phyloP scores from a whole-genome alignment of 1,140 invertebrate genomes.

The Pogonomyrmex barbatus region DNA sequence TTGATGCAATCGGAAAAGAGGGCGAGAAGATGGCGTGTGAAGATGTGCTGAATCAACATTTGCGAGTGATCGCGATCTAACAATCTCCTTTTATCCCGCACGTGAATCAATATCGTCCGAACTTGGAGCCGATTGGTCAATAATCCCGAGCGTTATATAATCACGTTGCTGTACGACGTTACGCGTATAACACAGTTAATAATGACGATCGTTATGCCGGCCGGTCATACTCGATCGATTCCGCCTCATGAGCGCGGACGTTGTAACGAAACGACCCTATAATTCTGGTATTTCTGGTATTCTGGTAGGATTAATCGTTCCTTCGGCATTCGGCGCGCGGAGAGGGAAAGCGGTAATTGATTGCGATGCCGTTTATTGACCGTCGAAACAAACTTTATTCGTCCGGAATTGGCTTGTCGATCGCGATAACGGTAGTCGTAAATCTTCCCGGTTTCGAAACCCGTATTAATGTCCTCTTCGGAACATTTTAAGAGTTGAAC shows the following conservation, averaged over 20 bases:
- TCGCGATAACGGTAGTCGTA: conserved; percentile 43
- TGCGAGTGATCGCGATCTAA: conserved; percentile 38
- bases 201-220: conserved; percentile 49
- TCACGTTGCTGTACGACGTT: conserved; percentile 40
- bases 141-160: conserved; percentile 56
- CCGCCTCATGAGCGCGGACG: conserved; percentile 1
- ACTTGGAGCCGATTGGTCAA: conserved; percentile 51
- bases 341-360: conserved; percentile 32
- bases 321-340: conserved; percentile 21
- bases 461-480: conserved; percentile 5
- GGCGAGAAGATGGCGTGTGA: neutral
- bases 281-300: conserved; percentile 54
- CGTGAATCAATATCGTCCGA: conserved; percentile 44
- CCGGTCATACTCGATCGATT: conserved; percentile 41
- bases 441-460: conserved; percentile 24
- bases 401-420: conserved; percentile 50
- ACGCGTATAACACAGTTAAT: conserved; percentile 43
- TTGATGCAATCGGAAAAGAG: neutral
- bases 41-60: conserved; percentile 24
- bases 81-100: conserved; percentile 21
- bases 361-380: conserved; percentile 58
- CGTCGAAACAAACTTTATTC: conserved; percentile 58
- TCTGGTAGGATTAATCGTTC: conserved; percentile 51
- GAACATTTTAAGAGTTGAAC: neutral
- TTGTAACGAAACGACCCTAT: conserved; percentile 47